These are phyloP conservation scores for Charanyca ferruginea DNA, from an alignment of 2,888 invertebrate genomes.

Conservation along the genomic window DNA sequence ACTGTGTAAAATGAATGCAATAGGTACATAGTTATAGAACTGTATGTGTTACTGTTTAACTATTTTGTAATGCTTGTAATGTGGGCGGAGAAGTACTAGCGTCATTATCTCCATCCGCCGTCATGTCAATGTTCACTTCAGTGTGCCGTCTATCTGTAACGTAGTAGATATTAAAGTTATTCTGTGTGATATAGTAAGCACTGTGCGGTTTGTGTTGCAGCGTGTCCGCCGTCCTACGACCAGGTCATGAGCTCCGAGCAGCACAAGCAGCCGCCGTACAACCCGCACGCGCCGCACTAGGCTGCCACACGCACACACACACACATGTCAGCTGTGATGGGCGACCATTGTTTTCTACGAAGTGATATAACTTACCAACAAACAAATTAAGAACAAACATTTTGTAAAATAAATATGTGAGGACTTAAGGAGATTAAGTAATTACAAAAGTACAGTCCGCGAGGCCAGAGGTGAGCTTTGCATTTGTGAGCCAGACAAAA, in stretches of 20 bases:
- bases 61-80: too few species aligned
- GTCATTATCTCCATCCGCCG: too few species aligned
- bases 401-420: too few species aligned
- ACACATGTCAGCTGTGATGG: too few species aligned
- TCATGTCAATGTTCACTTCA: too few species aligned
- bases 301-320: neutral
- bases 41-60: too few species aligned
- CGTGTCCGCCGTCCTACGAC: conserved; percentile 82
- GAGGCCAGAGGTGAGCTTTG: too few species aligned
- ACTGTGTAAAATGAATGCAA: too few species aligned
- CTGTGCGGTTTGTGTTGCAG: conserved; percentile 66
- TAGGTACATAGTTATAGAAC: too few species aligned
- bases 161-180: neutral
- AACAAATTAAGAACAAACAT: neutral
- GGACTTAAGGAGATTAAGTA: neutral
- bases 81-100: too few species aligned
- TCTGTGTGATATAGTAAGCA: neutral
- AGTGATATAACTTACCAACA: neutral
- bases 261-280: conserved; percentile 73
- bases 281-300: conserved; percentile 71
- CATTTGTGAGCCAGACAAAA: too few species aligned
- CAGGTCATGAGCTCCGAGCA: conserved; percentile 74
- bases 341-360: neutral
- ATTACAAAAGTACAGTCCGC: too few species aligned
- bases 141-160: neutral